Evolutionary conservation across 2,113 vertebrate genomes (phyloP).

Genomic region (Tor tambroides): DNA sequence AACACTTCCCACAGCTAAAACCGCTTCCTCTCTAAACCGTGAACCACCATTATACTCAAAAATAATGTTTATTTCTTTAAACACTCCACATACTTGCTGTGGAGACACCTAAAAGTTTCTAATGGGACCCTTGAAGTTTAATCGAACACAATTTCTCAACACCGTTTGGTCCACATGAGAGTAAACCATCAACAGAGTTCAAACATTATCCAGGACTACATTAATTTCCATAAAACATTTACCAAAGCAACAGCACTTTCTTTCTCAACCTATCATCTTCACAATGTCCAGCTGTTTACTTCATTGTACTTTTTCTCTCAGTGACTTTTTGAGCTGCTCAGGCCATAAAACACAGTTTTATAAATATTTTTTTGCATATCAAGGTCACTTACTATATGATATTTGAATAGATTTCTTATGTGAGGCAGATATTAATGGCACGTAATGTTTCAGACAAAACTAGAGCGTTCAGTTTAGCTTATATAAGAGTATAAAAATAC

Average conservation of each 20-base stretch:
- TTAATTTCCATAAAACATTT: background rate
- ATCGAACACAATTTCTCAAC: constrained; percentile 14
- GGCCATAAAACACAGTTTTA: background rate
- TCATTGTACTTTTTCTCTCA: background rate
- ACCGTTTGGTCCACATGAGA: constrained; percentile 51
- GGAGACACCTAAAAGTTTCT: background rate
- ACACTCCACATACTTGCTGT: background rate
- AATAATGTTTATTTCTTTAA: background rate
- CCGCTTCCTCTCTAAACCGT: background rate
- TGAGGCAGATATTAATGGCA: constrained; percentile 31
- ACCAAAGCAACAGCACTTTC: background rate
- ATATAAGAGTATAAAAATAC: constrained; percentile 17
- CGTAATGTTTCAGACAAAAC: background rate
- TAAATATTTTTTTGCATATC: constrained; percentile 32
- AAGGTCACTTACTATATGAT: constrained; percentile 52
- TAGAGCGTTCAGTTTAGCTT: background rate
- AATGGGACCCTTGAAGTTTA: background rate
- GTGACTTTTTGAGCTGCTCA: background rate
- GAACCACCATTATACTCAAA: background rate
- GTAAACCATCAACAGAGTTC: constrained; percentile 36
- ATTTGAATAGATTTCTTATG: background rate
- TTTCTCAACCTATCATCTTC: background rate
- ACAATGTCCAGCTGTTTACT: constrained; percentile 2
- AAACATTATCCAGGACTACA: constrained; percentile 25
- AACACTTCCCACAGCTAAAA: constrained; percentile 25